Evolutionary conservation across 2,888 invertebrate species (phyloP).

Genomic region (Drosophila monieri): DNA sequence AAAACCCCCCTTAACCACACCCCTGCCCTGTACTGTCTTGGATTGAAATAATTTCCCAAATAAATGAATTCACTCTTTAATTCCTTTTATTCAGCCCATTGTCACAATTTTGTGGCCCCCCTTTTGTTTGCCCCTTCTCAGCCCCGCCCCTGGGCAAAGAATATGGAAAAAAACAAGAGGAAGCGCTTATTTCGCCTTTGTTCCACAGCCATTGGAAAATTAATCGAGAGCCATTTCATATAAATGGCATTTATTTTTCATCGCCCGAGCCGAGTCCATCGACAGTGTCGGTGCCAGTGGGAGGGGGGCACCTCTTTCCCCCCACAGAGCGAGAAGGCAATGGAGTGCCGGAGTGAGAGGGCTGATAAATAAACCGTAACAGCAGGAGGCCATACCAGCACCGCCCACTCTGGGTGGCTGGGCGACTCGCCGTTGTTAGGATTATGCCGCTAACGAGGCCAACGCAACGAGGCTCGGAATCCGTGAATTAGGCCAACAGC

Average conservation of each 20-base stretch:
- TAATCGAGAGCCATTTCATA: conserved; percentile 64
- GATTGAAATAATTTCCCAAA: conserved; percentile 6
- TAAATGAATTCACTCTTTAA: conserved; percentile 56
- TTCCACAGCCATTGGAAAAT: conserved; percentile 51
- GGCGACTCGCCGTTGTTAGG: conserved; percentile 54
- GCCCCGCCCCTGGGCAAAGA: neutral
- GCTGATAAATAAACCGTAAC: conserved; percentile 33
- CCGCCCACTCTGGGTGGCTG: conserved; percentile 26
- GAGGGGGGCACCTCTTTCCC: neutral
- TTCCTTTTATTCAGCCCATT: conserved; percentile 42
- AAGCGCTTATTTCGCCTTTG: conserved; percentile 29
- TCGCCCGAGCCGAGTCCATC: conserved; percentile 12
- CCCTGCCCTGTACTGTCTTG: neutral
- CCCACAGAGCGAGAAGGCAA: too few relatives aligned
- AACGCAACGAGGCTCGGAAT: conserved; percentile 41
- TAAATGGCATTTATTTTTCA: conserved; percentile 57
- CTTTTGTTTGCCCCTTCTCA: neutral
- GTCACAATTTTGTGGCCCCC: conserved; percentile 14
- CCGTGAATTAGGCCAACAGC: conserved; percentile 64
- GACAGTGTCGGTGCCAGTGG: neutral
- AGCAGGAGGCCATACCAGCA: conserved; percentile 16
- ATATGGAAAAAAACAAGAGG: conserved; percentile 2
- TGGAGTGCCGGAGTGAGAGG: neutral
- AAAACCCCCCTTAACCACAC: neutral
- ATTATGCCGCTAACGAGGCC: conserved; percentile 71